Evolutionary conservation across 2,113 vertebrate genomes (phyloP).

Genomic region (Psittacus erithacus): DNA sequence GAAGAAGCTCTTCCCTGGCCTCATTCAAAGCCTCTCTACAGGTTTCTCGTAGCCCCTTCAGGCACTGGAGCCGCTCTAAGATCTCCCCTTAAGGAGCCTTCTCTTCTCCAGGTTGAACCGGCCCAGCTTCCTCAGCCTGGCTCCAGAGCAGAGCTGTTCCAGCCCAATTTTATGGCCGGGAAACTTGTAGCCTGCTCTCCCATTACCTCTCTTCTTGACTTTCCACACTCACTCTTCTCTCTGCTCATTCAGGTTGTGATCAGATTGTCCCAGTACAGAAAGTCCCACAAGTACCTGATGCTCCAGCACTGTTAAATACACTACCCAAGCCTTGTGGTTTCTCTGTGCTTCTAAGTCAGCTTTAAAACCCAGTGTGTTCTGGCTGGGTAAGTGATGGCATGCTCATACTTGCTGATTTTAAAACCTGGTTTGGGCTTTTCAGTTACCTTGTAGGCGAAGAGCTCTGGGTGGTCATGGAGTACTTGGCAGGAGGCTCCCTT

Average conservation of each 20-base stretch:
- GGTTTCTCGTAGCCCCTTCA: background rate
- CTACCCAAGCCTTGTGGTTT: background rate
- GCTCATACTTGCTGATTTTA: background rate
- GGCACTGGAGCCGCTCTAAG: background rate
- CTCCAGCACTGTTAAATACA: background rate
- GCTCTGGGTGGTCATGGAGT: slow-evolving; percentile 99
- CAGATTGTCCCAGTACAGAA: background rate
- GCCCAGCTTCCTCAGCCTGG: background rate
- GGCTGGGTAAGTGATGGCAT: background rate
- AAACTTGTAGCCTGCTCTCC: background rate
- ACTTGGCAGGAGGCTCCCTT: slow-evolving; percentile 94
- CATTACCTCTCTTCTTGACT: background rate
- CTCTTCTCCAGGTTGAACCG: background rate
- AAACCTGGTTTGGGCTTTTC: background rate
- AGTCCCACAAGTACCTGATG: fast-evolving
- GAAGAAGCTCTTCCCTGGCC: background rate
- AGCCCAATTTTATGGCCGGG: background rate
- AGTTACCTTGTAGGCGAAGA: slow-evolving; percentile 98
- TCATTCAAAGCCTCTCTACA: background rate
- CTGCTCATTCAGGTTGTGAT: background rate
- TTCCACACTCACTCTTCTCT: background rate
- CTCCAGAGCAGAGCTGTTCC: too few species aligned
- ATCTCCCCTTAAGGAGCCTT: background rate
- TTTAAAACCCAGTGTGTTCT: background rate
- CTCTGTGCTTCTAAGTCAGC: background rate